phyloP scores from a whole-genome alignment of 2,797 vertebrate genomes.

The Helicolenus hilgendorfi region DNA sequence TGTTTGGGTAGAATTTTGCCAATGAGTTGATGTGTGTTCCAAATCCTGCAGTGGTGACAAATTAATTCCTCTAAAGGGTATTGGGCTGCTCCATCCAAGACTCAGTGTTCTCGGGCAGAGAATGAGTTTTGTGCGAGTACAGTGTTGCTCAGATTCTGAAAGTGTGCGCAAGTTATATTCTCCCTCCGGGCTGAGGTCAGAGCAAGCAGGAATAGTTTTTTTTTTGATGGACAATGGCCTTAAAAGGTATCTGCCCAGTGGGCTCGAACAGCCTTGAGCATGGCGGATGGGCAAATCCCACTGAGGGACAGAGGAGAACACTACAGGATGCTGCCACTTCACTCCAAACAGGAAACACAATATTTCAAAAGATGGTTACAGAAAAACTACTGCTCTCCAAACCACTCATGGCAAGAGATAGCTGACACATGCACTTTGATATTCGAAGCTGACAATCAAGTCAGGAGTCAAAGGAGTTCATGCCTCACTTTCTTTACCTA shows the following conservation, averaged over 20 bases:
- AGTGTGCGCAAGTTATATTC: constrained; percentile 24
- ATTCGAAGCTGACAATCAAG: constrained; percentile 1
- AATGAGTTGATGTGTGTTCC: constrained; percentile 49
- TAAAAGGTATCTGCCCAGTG: constrained; percentile 45
- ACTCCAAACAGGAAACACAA: constrained; percentile 10
- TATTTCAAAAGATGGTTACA: constrained; percentile 17
- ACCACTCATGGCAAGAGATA: constrained; percentile 1
- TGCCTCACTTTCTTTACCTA: not conserved
- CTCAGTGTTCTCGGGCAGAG: constrained; percentile 30
- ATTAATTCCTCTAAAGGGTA: constrained; percentile 47
- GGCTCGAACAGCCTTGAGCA: constrained; percentile 33
- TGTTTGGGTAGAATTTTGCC: constrained; percentile 43
- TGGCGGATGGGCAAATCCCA: constrained; percentile 21
- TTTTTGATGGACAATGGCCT: constrained; percentile 45
- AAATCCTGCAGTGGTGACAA: constrained; percentile 60
- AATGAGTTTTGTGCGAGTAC: constrained; percentile 3
- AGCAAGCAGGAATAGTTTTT: not conserved
- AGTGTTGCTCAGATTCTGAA: not conserved
- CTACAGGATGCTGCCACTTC: constrained; percentile 27
- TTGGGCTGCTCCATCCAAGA: constrained; percentile 20
- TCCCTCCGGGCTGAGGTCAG: constrained; percentile 11
- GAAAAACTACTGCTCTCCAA: constrained; percentile 12
- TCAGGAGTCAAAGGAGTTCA: not conserved
- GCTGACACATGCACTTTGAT: constrained; percentile 19
- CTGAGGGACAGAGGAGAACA: not conserved